Base-by-base conservation (phyloP, 2,113 vertebrate genomes). In the Peromyscus leucopus region DNA sequence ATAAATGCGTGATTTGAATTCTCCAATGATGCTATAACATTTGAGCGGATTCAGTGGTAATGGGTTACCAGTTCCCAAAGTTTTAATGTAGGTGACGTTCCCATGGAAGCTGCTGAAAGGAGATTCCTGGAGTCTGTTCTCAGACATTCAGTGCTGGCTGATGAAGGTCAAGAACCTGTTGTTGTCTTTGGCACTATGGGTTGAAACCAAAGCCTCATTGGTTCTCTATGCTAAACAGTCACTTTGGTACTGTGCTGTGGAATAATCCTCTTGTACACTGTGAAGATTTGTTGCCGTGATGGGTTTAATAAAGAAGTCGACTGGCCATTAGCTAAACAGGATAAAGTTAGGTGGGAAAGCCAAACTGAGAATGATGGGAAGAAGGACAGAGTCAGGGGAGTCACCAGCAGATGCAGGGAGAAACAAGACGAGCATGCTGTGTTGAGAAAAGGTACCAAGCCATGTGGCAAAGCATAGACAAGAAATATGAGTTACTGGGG, bases 1-100 rank as follows among this genome's bases (percentile, higher is more conserved):
- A 69, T 65, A 63, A 89, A 86, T 63, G 26, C 63, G 67, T 80
- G 65, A 61, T 39, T 19, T 93, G 87, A 88, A 71, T 85, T 91
- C 48, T 51, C 65, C 67, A 71, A 90, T 61, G 65, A 90, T 31
- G 39, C 36, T 87, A 51, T 9, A 76, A 72, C 42, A 74, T 79
- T 79, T 95, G 76, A 65, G 72, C 22, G 48, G 15, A 21, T 67
- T 89, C 63, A 69, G 7, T 69, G 87, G 90, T 59, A 61, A 85
- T 61, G 67, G 90, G 51, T 12, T 26, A 72, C 76, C 88, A 21
- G 51, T 84, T 84, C n/a, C 90, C 75, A 88, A 46, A 59, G 55
- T 95, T 79, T 94, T 57, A 89, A 33, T 39, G 46, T 78, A 39
- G 83, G 31, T 63, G 69, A 89, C 12, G 28, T 26, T 90, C 46